Evolutionary conservation across 2,113 vertebrate genomes (phyloP), one percentile per base, ranked within the genome.

Genomic region (Laterallus jamaicensis): DNA sequence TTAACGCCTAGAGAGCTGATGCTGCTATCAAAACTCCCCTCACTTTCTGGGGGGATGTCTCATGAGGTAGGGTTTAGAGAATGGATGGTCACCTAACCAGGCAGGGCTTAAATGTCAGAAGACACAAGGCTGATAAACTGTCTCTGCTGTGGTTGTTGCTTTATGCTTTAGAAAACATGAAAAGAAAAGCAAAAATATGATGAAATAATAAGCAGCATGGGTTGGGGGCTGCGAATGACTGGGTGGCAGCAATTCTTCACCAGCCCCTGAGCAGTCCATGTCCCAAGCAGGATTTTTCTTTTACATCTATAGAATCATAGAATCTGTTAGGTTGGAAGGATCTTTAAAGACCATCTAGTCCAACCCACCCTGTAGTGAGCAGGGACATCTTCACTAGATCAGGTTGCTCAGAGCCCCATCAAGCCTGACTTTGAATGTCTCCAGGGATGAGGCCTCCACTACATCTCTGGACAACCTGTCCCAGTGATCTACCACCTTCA

Each of bases 1-100:
- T 92, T 92, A 95, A 56, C 0, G 0, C 47, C 82, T 11, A 35
- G 50, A 0, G 0, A n/a, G 50, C 68, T 39, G 32, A 42, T 1
- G 5, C 39, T 2, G 9, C 71, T 42, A 22, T 44, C 71, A 58
- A 67, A 92, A 39, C 76, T 88, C 80, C 63, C 64, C 86, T 64
- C 18, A 2, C 44, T 73, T 76, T 80, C 67, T 82, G 29, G 58
- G 44, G 44, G 32, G 76, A 60, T 32, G 60, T 14, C 50, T 83
- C 19, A 2, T 1, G 15, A 52, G 52, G 37, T 81, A 52, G 24
- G 18, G 5, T 32, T 62, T 62, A 52, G 62, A 35, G 82, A 63
- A 58, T 31, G 78, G 67, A 49, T 64, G 67, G 32, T 71, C 78
- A 49, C 25, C 49, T 64, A 81, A 91, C 39, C 35, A 68, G 39